Evolutionary conservation across 2,888 invertebrate species (phyloP).

Genomic region (Spisula subtruncata): DNA sequence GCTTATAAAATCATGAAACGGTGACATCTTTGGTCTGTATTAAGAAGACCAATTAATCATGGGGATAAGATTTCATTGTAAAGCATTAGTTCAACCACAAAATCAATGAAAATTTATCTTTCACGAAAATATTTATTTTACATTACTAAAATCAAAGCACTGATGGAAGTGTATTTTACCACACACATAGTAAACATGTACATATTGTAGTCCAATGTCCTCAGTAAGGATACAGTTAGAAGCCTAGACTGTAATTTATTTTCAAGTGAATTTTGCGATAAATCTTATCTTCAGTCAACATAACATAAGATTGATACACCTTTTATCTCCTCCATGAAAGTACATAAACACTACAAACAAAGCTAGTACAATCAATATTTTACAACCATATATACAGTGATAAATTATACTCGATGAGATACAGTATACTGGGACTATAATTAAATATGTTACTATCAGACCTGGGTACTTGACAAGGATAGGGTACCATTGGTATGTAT

Average conservation of each 20-base stretch:
- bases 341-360: conserved; percentile 48
- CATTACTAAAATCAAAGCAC: no score
- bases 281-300: conserved; percentile 46
- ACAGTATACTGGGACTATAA: conserved; percentile 30
- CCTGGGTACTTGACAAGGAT: not conserved
- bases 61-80: no score
- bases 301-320: conserved; percentile 40
- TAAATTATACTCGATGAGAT: conserved; percentile 35
- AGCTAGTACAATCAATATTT: conserved; percentile 40
- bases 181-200: not conserved
- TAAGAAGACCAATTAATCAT: no score
- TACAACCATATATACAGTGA: conserved; percentile 34
- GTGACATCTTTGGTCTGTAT: no score
- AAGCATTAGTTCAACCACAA: no score
- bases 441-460: conserved; percentile 5
- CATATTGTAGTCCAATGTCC: not conserved
- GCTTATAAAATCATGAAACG: no score
- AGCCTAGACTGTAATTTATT: not conserved
- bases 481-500: not conserved
- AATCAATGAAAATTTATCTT: no score
- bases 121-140: no score
- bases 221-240: not conserved
- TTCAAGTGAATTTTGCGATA: conserved; percentile 40
- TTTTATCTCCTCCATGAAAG: conserved; percentile 18
- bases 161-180: no score